Evolutionary conservation across 1,140 invertebrate genomes (phyloP).

Genomic region (Argopecten irradians): DNA sequence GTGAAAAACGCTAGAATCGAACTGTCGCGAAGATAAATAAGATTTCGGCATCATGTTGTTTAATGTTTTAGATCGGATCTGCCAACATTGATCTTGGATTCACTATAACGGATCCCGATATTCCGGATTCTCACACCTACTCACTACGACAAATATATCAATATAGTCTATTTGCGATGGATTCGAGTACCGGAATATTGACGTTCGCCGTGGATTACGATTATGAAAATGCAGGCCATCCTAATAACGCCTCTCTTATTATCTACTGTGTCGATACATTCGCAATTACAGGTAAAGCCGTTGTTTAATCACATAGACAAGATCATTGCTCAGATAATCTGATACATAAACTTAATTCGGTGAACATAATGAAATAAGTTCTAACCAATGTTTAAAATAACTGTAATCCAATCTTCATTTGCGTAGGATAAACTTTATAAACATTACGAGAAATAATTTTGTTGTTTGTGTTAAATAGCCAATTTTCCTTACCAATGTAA

Average conservation of each 20-base stretch:
- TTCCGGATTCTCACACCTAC: slow-evolving; percentile 38
- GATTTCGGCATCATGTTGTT: no score
- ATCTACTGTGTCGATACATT: slow-evolving; percentile 44
- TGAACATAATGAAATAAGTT: no score
- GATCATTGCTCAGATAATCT: background rate
- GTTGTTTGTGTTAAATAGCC: no score
- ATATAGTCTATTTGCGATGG: slow-evolving; percentile 48
- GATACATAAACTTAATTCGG: no score
- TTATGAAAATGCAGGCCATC: slow-evolving; percentile 42
- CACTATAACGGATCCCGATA: slow-evolving; percentile 36
- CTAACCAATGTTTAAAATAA: no score
- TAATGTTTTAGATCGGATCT: background rate
- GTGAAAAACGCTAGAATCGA: no score
- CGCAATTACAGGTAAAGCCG: slow-evolving; percentile 36
- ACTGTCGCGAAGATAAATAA: no score
- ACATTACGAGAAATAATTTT: no score
- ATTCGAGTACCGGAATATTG: slow-evolving; percentile 45
- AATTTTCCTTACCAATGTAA: no score
- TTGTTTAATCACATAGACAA: background rate
- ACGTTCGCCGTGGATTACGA: slow-evolving; percentile 54
- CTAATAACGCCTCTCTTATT: slow-evolving; percentile 38
- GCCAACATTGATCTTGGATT: slow-evolving; percentile 26
- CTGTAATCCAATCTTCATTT: no score
- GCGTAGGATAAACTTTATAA: no score
- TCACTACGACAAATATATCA: background rate